phyloP scores from a whole-genome alignment of 30 jellyfish, hydroid and myxozoan species.

The Catostylus mosaicus region DNA sequence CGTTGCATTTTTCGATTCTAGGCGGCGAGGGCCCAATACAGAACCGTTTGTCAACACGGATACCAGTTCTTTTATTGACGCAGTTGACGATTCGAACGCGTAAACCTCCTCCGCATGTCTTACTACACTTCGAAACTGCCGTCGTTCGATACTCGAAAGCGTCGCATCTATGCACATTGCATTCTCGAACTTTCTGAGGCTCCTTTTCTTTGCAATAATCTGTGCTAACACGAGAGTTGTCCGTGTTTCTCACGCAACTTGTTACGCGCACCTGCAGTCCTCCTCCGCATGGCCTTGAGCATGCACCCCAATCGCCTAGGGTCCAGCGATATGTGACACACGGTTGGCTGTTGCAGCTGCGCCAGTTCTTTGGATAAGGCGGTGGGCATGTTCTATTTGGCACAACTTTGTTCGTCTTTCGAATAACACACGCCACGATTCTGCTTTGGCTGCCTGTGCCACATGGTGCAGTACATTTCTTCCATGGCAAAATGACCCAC shows the following conservation, averaged over 20 bases:
- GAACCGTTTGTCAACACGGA: constrained; percentile 56
- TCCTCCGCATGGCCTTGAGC: constrained; percentile 88
- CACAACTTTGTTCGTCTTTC: constrained; percentile 21
- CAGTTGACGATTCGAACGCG: constrained; percentile 77
- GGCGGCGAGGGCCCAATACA: constrained; percentile 96
- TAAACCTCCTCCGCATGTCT: constrained; percentile 95
- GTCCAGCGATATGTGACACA: constrained; percentile 75
- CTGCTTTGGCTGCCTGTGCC: constrained; percentile 79
- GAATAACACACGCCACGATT: constrained; percentile 67
- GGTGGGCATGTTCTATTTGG: constrained; percentile 57
- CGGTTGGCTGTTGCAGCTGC: constrained; percentile 65
- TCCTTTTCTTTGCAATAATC: constrained; percentile 40
- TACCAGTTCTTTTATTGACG: constrained; percentile 66
- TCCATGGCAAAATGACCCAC: constrained; percentile 82
- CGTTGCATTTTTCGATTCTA: constrained; percentile 72
- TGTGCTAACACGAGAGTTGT: constrained; percentile 27
- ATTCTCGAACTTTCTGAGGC: constrained; percentile 60
- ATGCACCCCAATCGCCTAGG: constrained; percentile 66
- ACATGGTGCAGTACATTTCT: constrained; percentile 84
- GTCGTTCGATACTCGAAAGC: constrained; percentile 64
- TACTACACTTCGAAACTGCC: constrained; percentile 69
- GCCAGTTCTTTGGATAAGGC: constrained; percentile 57
- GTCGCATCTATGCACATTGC: constrained; percentile 80
- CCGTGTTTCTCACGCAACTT: constrained; percentile 43
- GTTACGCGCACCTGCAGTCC: constrained; percentile 68